A percentile compares a stretch with the other conserved stretches of the same genome.
These are phyloP conservation scores for Cotesia typhae DNA, from an alignment of 1,140 invertebrate species.

Conservation along the genomic window DNA sequence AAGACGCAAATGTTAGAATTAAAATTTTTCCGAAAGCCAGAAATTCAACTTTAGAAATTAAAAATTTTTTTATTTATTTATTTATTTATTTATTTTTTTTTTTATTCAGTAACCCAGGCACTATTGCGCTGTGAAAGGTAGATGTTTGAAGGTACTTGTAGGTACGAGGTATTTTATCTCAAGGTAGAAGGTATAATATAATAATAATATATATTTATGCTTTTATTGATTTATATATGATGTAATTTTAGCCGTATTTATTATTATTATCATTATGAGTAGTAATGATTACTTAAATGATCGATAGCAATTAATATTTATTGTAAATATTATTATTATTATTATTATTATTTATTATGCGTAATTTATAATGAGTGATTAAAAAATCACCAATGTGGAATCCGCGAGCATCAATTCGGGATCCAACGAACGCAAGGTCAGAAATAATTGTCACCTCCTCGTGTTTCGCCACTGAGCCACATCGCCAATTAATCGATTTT, in stretches of 20 bases:
- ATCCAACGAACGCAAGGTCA: conserved; percentile 58
- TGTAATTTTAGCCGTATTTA: conserved; percentile 7
- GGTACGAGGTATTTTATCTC: conserved; percentile 63
- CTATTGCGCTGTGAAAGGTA: conserved; percentile 62
- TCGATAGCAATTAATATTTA: not conserved
- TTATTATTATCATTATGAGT: conserved; percentile 5
- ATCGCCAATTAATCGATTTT: conserved; percentile 48
- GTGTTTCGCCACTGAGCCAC: conserved; percentile 59
- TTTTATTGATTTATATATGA: conserved; percentile 28
- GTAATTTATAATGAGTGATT: no score
- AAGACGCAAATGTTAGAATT: not conserved
- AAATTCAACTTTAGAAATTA: conserved; percentile 27
- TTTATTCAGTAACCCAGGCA: conserved; percentile 56
- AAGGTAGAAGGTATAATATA: conserved; percentile 54
- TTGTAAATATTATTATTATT: no score
- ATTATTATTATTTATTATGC: not conserved
- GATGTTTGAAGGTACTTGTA: conserved; percentile 64
- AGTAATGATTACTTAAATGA: not conserved
- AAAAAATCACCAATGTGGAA: not conserved
- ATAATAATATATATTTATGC: conserved; percentile 37
- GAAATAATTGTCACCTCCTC: conserved; percentile 64
- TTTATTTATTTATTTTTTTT: conserved; percentile 25
- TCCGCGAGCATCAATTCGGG: conserved; percentile 43
- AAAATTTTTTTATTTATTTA: conserved; percentile 25
- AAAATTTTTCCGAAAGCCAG: not conserved